Conservation (phyloP, 64 coral and sea anemone genomes). For the Dendronephthya gigantea region DNA sequence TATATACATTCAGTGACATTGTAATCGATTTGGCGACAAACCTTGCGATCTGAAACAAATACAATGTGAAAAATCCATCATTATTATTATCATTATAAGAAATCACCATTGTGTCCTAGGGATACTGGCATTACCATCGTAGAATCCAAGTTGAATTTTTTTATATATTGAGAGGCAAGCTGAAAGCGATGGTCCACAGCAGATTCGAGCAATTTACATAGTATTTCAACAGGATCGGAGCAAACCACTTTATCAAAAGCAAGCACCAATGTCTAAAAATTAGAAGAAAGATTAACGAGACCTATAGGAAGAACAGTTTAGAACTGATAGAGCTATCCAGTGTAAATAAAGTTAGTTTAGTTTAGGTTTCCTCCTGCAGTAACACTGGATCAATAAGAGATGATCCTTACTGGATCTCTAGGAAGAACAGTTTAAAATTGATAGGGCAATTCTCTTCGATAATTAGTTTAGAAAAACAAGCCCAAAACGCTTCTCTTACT, state of each 20-base stretch:
- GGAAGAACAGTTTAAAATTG: background rate
- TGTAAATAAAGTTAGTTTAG: no score
- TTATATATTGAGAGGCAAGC: background rate
- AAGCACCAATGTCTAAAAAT: conserved; percentile 10
- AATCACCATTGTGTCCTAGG: no score
- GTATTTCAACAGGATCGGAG: background rate
- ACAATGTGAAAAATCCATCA: background rate
- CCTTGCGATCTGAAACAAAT: background rate
- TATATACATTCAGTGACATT: background rate
- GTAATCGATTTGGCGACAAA: conserved; percentile 4
- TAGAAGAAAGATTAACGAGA: background rate
- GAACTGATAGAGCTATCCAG: no score
- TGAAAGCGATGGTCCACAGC: background rate
- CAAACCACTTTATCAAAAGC: conserved; percentile 10
- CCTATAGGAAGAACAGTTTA: no score
- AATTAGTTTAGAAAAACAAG: background rate
- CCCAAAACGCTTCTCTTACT: background rate
- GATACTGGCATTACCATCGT: background rate
- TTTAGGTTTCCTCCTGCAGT: no score
- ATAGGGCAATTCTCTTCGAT: background rate
- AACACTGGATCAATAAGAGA: no score
- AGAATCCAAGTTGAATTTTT: background rate
- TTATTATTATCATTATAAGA: no score
- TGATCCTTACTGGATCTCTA: no score
- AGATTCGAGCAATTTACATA: background rate